Conservation (phyloP, 2,797 vertebrate species). For the Pteronotus mesoamericanus region DNA sequence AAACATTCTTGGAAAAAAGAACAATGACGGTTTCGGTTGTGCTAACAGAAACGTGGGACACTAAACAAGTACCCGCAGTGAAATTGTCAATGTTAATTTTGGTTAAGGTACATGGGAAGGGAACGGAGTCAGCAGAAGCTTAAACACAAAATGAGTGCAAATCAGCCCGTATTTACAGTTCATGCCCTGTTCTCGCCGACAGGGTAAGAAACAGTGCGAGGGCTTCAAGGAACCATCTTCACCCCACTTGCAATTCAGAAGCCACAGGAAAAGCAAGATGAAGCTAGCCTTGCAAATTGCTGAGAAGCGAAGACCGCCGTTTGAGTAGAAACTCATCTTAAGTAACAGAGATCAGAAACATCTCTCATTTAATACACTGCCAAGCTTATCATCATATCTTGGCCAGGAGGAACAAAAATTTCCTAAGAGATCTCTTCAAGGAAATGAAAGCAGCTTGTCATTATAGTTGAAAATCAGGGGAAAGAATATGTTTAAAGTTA, state of each 20-base stretch:
- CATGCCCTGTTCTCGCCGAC: background rate
- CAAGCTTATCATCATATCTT: background rate
- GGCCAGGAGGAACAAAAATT: background rate
- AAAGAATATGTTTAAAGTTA: background rate
- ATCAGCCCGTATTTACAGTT: background rate
- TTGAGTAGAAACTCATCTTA: background rate
- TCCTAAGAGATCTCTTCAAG: background rate
- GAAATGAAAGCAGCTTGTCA: background rate
- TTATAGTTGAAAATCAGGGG: background rate
- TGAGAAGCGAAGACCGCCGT: background rate
- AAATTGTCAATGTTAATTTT: background rate
- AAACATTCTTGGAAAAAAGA: background rate
- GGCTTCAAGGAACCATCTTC: background rate
- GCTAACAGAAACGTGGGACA: background rate
- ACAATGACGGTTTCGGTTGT: background rate
- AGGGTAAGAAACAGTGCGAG: background rate
- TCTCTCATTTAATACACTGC: background rate
- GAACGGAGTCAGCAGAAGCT: background rate
- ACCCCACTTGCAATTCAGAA: background rate
- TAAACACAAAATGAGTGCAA: background rate
- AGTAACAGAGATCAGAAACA: background rate
- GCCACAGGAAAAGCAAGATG: background rate
- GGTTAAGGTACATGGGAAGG: background rate
- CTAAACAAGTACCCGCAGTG: background rate
- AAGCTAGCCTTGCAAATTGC: background rate